Percentiles rank a stretch among this genome's conserved stretches.
These are phyloP conservation scores for Ictalurus furcatus DNA, from an alignment of 2,113 vertebrate genomes.

Conservation along the genomic window DNA sequence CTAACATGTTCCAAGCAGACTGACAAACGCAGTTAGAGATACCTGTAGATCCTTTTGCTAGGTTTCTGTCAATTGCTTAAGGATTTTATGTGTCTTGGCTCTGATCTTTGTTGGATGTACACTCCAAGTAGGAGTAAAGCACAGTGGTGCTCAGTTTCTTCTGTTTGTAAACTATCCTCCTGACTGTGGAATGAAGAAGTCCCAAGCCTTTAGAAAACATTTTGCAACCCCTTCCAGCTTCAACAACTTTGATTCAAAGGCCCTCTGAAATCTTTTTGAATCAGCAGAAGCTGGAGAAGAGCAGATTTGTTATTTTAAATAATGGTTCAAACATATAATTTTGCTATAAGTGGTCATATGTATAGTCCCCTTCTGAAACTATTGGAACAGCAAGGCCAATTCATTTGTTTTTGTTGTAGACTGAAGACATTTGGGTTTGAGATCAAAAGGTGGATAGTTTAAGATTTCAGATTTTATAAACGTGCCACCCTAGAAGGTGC, in stretches of 20 bases:
- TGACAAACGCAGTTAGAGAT: neutral
- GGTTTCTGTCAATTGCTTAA: neutral
- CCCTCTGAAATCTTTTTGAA: neutral
- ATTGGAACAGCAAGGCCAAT: no score
- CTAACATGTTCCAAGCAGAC: neutral
- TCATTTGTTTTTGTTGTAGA: no score
- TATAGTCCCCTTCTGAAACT: no score
- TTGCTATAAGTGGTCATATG: neutral
- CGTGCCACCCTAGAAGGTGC: neutral
- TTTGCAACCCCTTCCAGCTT: neutral
- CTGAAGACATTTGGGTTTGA: no score
- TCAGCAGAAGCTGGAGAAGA: neutral
- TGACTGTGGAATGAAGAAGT: neutral
- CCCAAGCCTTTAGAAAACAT: neutral
- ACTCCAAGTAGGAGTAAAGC: neutral
- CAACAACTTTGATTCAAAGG: neutral
- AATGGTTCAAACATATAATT: neutral
- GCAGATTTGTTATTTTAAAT: neutral
- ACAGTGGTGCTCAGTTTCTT: neutral
- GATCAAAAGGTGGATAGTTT: no score
- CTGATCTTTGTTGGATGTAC: neutral
- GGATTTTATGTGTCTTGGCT: neutral
- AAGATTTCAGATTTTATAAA: no score
- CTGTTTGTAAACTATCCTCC: neutral
- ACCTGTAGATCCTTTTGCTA: neutral